These are phyloP conservation scores for Onychorhynchus coronatus DNA, from an alignment of 2,113 vertebrate species.

Conservation along the genomic window DNA sequence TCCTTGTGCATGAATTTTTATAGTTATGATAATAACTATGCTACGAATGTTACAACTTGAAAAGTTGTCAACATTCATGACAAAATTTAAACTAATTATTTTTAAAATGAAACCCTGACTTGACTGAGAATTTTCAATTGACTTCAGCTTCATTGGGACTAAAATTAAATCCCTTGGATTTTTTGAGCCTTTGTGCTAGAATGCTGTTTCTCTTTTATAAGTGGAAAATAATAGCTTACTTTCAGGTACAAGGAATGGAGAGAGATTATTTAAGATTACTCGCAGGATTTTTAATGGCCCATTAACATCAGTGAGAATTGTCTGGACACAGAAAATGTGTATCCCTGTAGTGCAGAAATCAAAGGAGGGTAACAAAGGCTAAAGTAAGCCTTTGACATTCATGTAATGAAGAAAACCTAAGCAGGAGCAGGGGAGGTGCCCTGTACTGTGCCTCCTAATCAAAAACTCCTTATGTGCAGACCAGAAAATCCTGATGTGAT, in stretches of 20 bases:
- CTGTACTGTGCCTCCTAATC: background rate
- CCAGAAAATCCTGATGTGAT: background rate
- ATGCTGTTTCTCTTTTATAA: background rate
- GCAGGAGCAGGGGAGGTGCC: background rate
- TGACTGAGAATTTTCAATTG: constrained; percentile 8
- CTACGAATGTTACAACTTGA: background rate
- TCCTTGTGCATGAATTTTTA: background rate
- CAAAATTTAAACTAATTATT: background rate
- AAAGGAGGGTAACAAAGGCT: background rate
- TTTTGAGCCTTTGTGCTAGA: background rate
- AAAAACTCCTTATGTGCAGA: background rate
- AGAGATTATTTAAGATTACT: background rate
- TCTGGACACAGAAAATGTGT: background rate
- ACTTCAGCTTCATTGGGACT: background rate
- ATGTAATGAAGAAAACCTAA: background rate
- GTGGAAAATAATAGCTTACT: background rate
- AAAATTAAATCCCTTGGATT: background rate
- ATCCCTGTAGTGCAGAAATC: background rate
- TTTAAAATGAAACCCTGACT: background rate
- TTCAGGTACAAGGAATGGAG: background rate
- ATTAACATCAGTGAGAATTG: background rate
- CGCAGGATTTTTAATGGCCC: background rate
- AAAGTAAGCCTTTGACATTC: background rate
- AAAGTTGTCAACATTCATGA: constrained; percentile 16
- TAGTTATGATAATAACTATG: background rate